These are phyloP conservation scores for Acleris emargana DNA, from an alignment of 2,888 invertebrate genomes.

Conservation along the genomic window DNA sequence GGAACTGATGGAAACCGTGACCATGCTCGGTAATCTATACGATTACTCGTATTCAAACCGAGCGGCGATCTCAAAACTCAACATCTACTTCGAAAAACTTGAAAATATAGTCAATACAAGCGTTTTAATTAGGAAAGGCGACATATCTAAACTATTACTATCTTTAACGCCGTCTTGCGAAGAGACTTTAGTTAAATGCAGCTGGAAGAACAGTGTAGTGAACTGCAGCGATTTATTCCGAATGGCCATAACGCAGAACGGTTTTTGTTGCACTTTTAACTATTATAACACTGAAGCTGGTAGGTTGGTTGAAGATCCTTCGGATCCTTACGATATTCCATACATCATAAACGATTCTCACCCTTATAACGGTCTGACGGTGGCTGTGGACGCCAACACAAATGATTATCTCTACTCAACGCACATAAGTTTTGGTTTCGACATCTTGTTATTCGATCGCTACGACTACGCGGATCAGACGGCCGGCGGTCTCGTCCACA, in stretches of 20 bases:
- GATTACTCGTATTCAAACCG: conserved; percentile 24
- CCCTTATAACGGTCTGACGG: conserved; percentile 1
- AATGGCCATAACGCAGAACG: conserved; percentile 24
- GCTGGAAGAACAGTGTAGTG: conserved; percentile 10
- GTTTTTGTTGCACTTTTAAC: conserved; percentile 30
- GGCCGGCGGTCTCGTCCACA: conserved; percentile 31
- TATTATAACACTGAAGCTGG: conserved; percentile 35
- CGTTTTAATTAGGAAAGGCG: conserved; percentile 7
- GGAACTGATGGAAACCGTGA: conserved; percentile 23
- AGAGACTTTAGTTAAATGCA: conserved; percentile 25
- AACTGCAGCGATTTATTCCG: conserved; percentile 25
- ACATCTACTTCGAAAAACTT: conserved; percentile 19
- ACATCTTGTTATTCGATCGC: conserved; percentile 27
- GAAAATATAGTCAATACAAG: conserved; percentile 6
- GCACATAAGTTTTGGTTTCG: conserved; percentile 24
- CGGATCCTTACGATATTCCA: conserved; percentile 15
- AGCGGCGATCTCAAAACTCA: conserved; percentile 13
- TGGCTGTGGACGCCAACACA: conserved; percentile 24
- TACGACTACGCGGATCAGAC: conserved; percentile 36
- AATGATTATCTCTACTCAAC: conserved; percentile 32
- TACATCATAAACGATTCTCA: conserved; percentile 5
- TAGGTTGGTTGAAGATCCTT: conserved; percentile 16
- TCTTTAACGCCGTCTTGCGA: conserved; percentile 28
- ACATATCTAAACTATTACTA: conserved; percentile 19
- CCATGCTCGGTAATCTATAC: conserved; percentile 27